Percentiles rank a stretch among this genome's conserved stretches.
Conservation (phyloP, 2,888 invertebrate genomes). For the Biston stratarius region DNA sequence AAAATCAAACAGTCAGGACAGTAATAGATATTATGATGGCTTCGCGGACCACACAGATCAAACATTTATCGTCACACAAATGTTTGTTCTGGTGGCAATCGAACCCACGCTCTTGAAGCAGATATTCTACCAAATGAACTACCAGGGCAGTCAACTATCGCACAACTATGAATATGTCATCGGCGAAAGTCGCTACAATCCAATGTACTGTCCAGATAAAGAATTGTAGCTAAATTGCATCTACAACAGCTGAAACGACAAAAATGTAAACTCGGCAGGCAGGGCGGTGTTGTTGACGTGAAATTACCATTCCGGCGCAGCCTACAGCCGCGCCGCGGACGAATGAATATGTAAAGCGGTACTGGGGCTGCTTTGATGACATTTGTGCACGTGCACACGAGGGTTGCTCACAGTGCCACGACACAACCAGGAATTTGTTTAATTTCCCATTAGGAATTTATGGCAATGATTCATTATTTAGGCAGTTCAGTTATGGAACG, state of each 20-base stretch:
- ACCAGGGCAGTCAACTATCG: not conserved
- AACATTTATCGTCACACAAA: no score
- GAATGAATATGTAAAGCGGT: conserved; percentile 80
- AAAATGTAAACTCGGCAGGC: conserved; percentile 76
- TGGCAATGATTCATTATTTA: not conserved
- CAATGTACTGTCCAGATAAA: conserved; percentile 27
- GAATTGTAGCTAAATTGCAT: conserved; percentile 57
- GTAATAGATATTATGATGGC: no score
- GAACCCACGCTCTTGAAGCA: no score
- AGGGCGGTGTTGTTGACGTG: conserved; percentile 74
- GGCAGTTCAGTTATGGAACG: no score
- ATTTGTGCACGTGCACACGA: conserved; percentile 44
- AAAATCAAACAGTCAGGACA: no score
- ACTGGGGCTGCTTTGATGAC: conserved; percentile 72
- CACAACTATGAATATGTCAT: not conserved
- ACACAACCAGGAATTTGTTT: conserved; percentile 2
- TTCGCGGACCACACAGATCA: no score
- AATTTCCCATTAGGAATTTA: not conserved
- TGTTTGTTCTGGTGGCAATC: no score
- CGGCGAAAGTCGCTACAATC: not conserved
- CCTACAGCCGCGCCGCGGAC: conserved; percentile 61
- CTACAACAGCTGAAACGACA: conserved; percentile 69
- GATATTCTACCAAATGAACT: no score
- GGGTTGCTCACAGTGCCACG: conserved; percentile 39
- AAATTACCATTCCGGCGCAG: conserved; percentile 79